Percentiles rank a stretch among this genome's conserved stretches.
phyloP scores from a whole-genome alignment of 2,797 vertebrate genomes.

The Thaleichthys pacificus region DNA sequence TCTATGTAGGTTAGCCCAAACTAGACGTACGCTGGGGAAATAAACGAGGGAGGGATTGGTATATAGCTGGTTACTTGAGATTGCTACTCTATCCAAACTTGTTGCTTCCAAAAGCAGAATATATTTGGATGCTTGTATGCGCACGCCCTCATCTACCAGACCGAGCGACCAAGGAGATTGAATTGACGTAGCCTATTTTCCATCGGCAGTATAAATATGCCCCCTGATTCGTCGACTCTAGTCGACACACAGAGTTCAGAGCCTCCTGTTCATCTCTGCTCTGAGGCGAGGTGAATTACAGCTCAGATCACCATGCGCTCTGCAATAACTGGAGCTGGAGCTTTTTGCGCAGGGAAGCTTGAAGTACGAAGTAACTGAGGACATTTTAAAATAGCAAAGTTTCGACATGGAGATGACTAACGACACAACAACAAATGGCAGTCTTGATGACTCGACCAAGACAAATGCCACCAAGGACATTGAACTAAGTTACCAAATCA shows the following conservation, averaged over 20 bases:
- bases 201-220: constrained; percentile 68
- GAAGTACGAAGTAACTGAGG: constrained; percentile 30
- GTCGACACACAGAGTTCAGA: constrained; percentile 45
- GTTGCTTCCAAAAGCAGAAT: neutral
- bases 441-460: constrained; percentile 35
- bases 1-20: too few species aligned
- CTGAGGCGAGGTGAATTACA: neutral
- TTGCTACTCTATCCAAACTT: neutral
- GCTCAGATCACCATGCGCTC: constrained; percentile 44
- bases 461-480: constrained; percentile 55
- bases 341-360: constrained; percentile 35
- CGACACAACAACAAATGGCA: constrained; percentile 62
- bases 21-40: too few species aligned
- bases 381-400: constrained; percentile 9
- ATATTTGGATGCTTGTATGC: neutral
- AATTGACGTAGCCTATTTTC: constrained; percentile 66
- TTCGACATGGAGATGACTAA: constrained; percentile 66
- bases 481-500: constrained; percentile 77
- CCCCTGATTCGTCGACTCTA: constrained; percentile 51
- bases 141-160: neutral
- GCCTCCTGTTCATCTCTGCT: constrained; percentile 18
- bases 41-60: too few species aligned
- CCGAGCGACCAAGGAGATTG: neutral
- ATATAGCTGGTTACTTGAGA: too few species aligned
- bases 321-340: constrained; percentile 31